Evolutionary conservation across 2,888 invertebrate genomes (phyloP).

Genomic region (Nephrotoma flavescens): DNA sequence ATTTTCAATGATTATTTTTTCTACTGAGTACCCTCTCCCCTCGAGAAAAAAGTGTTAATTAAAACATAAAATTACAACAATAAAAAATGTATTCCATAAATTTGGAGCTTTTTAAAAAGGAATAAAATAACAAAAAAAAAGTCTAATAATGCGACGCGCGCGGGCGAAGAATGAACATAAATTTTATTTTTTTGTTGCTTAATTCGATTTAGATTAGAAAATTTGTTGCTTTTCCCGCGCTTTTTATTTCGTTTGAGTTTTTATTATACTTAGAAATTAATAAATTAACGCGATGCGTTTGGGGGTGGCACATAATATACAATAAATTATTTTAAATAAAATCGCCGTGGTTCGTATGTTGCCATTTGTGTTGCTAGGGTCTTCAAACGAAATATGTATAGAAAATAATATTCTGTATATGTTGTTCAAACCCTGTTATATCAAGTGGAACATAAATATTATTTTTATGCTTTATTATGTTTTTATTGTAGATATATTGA

Average conservation of each 20-base stretch:
- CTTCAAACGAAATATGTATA: too few relatives aligned
- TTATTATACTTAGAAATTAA: not conserved
- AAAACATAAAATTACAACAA: not conserved
- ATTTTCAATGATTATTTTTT: not conserved
- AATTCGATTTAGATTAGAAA: not conserved
- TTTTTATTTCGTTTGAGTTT: not conserved
- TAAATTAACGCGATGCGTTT: not conserved
- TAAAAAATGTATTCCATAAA: not conserved
- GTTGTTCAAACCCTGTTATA: too few relatives aligned
- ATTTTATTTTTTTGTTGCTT: not conserved
- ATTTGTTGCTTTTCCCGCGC: not conserved
- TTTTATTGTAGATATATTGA: too few relatives aligned
- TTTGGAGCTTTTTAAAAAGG: not conserved
- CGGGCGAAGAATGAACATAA: not conserved
- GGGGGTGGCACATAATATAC: not conserved
- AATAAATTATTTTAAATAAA: too few relatives aligned
- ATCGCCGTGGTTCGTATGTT: too few relatives aligned
- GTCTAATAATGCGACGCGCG: not conserved
- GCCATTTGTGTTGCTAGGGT: too few relatives aligned
- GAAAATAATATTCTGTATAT: too few relatives aligned
- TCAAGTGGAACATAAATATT: too few relatives aligned
- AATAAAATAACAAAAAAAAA: not conserved
- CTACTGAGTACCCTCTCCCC: not conserved
- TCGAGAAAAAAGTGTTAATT: not conserved
- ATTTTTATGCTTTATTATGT: too few relatives aligned